Base-by-base conservation (phyloP, 1,140 invertebrate genomes). In the Nomia melanderi region DNA sequence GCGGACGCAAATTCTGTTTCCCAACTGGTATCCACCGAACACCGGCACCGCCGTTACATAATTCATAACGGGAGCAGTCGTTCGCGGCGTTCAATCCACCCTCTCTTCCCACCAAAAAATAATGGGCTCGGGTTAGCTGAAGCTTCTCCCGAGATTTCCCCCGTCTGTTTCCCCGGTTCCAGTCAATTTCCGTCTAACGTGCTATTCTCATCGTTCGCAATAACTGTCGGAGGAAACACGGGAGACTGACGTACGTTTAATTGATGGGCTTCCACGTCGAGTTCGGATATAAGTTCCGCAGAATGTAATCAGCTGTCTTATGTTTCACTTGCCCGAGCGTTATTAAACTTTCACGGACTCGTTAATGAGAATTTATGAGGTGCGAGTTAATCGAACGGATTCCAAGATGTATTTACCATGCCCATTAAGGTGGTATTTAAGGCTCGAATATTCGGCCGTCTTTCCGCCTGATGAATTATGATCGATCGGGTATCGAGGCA, bases 1-100 rank as follows among this genome's bases (percentile, higher is more conserved):
- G 53, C 27, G 50, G n/a, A 66, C 60, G 59, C 23, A 39, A 73
- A 73, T 73, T 73, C 44, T 73, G 70, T 50, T 56, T 74, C n/a
- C 36, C 71, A 41, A 41, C 71, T 64, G 27, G 20, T 14, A 33
- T 23, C 20, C 27, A 14, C 59, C 31, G 17, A 56, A 20, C 27
- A 8, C 17, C 47, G 29, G 27, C 62, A 14, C n/a, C n/a, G 71
- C 41, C 23, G 60, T 74, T 74, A 65, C 71, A 74, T 74, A 74
- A 74, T 74, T 74, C 71, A 74, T 74, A 41, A 41, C 33, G 25
- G 31, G 44, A 41, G 9, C 44, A 66, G 60, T 47, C 59, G n/a
- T 54, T 64, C 50, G 23, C 33, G 23, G 20, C 41, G 56, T 60
- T 59, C 57, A 27, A 39, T 23, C 25, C 39, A 1, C 33, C 11